A percentile compares a stretch with the other conserved stretches of the same genome.
Conservation (phyloP, 2,113 vertebrate species). For the Crocuta crocuta region DNA sequence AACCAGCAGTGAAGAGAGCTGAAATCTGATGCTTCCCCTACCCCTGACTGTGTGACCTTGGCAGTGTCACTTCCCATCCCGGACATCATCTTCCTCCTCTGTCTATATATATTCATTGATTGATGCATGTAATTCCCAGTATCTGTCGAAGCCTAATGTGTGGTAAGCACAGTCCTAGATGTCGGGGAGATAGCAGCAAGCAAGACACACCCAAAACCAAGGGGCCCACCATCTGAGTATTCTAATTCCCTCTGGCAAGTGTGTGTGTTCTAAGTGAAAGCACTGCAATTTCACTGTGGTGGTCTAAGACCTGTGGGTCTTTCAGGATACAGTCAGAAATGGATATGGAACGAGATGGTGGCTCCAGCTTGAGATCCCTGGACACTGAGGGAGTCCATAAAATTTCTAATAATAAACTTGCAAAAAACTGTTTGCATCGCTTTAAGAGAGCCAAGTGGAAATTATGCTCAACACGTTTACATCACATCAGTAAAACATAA, state of each 20-base stretch:
- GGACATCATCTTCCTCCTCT: neutral
- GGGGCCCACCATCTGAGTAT: too few species aligned
- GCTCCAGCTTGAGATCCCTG: neutral
- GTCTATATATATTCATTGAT: neutral
- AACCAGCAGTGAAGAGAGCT: neutral
- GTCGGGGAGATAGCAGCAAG: neutral
- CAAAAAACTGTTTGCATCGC: neutral
- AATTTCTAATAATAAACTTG: neutral
- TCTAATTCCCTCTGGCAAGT: neutral
- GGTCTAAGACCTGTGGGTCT: neutral
- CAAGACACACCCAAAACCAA: neutral
- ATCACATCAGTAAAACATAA: neutral
- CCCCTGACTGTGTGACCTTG: neutral
- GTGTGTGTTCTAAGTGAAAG: neutral
- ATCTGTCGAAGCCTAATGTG: neutral
- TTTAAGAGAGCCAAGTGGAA: neutral
- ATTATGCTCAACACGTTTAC: neutral
- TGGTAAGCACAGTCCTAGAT: neutral
- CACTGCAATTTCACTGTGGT: neutral
- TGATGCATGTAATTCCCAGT: neutral
- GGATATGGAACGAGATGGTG: neutral
- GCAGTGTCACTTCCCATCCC: neutral
- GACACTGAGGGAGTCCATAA: neutral
- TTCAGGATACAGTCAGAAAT: neutral
- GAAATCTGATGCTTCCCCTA: neutral